Percentiles rank a stretch among this genome's conserved stretches.
phyloP scores from a whole-genome alignment of 2,113 vertebrate species.

The Malurus alboscapulatus region DNA sequence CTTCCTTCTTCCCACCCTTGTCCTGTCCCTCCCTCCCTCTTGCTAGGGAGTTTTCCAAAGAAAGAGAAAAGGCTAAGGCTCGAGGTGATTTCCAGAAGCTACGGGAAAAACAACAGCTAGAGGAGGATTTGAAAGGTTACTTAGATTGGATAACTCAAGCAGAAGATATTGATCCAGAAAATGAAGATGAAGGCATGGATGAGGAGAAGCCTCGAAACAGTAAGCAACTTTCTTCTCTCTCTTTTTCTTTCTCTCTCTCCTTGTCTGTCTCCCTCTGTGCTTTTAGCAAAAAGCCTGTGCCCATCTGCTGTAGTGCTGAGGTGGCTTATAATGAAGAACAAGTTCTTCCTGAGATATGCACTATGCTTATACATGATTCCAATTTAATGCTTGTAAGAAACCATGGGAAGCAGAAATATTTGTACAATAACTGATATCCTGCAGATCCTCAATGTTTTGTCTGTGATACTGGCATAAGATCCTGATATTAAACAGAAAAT shows the following conservation, averaged over 20 bases:
- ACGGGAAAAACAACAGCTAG: conserved; percentile 94
- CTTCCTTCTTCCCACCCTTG: background rate
- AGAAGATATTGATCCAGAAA: conserved; percentile 98
- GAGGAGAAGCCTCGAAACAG: conserved; percentile 97
- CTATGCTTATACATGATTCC: background rate
- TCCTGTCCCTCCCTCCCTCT: conserved; percentile 24
- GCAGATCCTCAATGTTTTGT: background rate
- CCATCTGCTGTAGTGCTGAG: background rate
- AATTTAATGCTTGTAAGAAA: background rate
- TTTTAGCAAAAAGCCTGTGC: background rate
- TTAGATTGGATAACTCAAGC: conserved; percentile 99
- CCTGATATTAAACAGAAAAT: background rate
- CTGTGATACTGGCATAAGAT: background rate
- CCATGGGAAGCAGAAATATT: background rate
- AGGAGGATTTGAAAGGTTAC: conserved; percentile 97
- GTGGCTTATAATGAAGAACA: background rate
- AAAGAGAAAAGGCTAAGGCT: conserved; percentile 97
- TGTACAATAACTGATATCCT: background rate
- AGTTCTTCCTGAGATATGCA: background rate
- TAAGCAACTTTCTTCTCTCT: conserved; percentile 72
- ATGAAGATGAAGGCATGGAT: conserved; percentile 95
- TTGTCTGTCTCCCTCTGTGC: background rate
- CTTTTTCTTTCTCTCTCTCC: background rate
- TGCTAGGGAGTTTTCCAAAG: conserved; percentile 97
- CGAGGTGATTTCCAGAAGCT: conserved; percentile 97